These are phyloP conservation scores for Drosophila yooni DNA, from an alignment of 2,888 invertebrate genomes.

Conservation along the genomic window DNA sequence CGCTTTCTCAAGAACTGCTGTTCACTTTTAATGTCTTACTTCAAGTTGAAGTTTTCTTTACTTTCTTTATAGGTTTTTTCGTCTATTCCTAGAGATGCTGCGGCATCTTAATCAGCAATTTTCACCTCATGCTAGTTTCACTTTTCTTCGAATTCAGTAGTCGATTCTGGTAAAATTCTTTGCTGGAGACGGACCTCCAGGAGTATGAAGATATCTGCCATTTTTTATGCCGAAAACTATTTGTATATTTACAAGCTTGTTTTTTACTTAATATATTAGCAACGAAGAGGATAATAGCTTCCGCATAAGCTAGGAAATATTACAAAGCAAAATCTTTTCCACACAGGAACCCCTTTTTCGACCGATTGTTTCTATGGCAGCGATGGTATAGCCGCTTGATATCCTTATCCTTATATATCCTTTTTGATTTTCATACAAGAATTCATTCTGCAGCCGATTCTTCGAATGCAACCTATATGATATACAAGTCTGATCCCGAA, in stretches of 20 bases:
- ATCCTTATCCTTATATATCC: too few species aligned
- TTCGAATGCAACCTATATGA: neutral
- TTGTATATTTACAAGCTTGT: neutral
- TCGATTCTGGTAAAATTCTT: neutral
- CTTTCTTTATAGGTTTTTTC: neutral
- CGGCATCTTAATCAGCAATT: neutral
- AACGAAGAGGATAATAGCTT: neutral
- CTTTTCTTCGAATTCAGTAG: conserved; percentile 5
- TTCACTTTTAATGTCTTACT: neutral
- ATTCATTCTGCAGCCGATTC: neutral
- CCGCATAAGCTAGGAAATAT: neutral
- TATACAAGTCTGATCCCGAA: neutral
- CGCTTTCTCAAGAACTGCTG: neutral
- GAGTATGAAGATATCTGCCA: neutral
- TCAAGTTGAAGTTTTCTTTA: neutral
- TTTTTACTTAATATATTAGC: neutral
- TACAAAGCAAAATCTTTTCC: neutral
- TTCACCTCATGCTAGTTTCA: neutral
- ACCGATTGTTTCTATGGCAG: neutral
- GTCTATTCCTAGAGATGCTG: neutral
- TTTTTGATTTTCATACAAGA: neutral
- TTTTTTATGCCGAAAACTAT: neutral
- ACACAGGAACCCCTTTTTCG: neutral
- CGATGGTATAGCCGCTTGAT: neutral
- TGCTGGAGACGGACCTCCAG: neutral